Base-by-base conservation (phyloP, 2,113 vertebrate genomes). In the Ochotona curzoniae region DNA sequence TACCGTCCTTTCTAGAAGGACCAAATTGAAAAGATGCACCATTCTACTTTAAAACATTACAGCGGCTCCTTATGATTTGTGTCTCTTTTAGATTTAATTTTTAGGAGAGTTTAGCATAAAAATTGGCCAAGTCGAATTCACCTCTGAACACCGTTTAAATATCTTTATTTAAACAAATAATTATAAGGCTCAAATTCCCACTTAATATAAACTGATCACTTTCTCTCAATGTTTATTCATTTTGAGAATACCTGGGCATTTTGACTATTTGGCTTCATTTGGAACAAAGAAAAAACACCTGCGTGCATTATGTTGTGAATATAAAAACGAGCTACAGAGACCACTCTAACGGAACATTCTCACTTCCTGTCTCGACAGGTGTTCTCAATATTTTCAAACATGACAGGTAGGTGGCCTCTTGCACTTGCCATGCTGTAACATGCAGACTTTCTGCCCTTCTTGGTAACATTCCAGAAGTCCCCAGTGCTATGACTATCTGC, bases 301-400 rank as follows among this genome's bases (percentile, higher is more conserved):
- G 15, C 86, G 61, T 49, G 67, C 8, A 64, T 69, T 12, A 35
- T 18, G 25, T 21, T 86, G 18, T 71, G 93, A 69, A 67, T 47
- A 76, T 6, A 71, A 83, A 94, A 90, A 85, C 7, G 44, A 82
- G 49, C 57, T 64, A 28, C 14, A 38, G 63, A 83, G 44, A 83
- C n/a, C 12, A 88, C 92, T 81, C 84, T 63, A 49, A 83, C 15
- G 21, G 25, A 86, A 83, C n/a, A 35, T 35, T 83, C 57, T 88
- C 71, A 61, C 61, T 30, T 60, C 74, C 44, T 79, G 47, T 49
- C 69, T 94, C 60, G 87, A 91, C 90, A 93, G 95, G 93, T 91
- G 54, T 86, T 92, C 88, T 57, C 38, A 25, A 30, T 60, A 83
- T 30, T 57, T 69, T 67, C 79, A 93, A 89, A 84, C 14, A 32